Evolutionary conservation across 2,113 vertebrate species (phyloP), one percentile per base, ranked within the genome.

Genomic region (Rousettus leschenaultii): DNA sequence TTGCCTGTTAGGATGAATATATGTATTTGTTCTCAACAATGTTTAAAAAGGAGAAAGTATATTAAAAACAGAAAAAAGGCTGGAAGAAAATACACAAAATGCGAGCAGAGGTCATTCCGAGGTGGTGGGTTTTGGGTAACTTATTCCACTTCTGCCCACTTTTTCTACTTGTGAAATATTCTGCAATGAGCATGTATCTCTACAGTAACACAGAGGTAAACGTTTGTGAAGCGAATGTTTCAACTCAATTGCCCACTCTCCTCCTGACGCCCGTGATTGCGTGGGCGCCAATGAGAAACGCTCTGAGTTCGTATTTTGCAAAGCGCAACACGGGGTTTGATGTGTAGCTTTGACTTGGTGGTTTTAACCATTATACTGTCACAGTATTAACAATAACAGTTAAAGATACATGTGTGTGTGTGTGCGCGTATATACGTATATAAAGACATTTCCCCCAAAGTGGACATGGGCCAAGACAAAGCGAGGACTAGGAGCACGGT

Each of bases 241-340:
- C 3, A 19, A 0, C 30, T 74, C 12, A 40, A 0, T 68, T 70
- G 7, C 11, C 9, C 18, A 8, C 33, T 38, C n/a, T 53, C 21
- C 26, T 24, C 2, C 0, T 11, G 16, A 0, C 30, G 33, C 35
- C 24, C 9, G 51, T 9, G 77, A n/a, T 0, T 11, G 19, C n/a
- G 48, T 53, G 48, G 10, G 6, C 7, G 2, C 6, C 43, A 4
- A 12, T 2, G 9, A 38, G 7, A 28, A 61, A 73, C 16, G 28
- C 16, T 86, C 40, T 19, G 9, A 55, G 8, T 40, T 43, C 28
- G 1, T 12, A 55, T 6, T 1, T 12, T 53, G 15, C 7, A 19
- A 66, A 92, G 16, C 19, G 63, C 12, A 30, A 7, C 14, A 38
- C 5, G 45, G 63, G 19, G 40, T 30, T 43, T 12, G 7, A 24